Percentiles rank a stretch among this genome's conserved stretches.
Conservation (phyloP, 2,113 vertebrate species). For the Toxotes jaculatrix region DNA sequence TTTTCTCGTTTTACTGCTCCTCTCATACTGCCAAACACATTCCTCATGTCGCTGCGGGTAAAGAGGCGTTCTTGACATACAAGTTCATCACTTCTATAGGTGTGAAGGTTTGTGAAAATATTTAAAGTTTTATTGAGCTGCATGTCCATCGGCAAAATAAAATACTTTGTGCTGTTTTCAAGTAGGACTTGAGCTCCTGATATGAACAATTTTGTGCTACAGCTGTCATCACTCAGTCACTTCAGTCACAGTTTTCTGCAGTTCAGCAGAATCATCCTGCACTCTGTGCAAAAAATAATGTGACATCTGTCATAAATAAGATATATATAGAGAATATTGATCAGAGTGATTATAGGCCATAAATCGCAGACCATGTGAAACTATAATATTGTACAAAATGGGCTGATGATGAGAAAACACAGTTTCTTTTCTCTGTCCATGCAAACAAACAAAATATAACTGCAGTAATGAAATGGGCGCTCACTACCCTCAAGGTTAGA, state of each 20-base stretch:
- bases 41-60: background rate
- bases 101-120: background rate
- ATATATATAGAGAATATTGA: background rate
- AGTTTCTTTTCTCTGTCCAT: no score
- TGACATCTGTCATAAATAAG: background rate
- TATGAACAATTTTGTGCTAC: background rate
- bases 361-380: background rate
- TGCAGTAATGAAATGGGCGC: no score
- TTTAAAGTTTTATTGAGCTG: background rate
- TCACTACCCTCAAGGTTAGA: no score
- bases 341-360: background rate
- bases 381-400: background rate
- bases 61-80: background rate
- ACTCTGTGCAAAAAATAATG: background rate
- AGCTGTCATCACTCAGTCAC: background rate
- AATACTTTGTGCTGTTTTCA: background rate
- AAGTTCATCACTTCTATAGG: background rate
- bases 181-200: background rate
- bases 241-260: background rate
- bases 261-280: background rate
- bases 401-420: background rate
- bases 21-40: background rate
- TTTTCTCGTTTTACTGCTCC: background rate
- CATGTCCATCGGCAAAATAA: background rate
- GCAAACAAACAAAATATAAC: no score